Evolutionary conservation across 2,888 invertebrate genomes (phyloP).

Genomic region (Trissolcus brochymenae): DNA sequence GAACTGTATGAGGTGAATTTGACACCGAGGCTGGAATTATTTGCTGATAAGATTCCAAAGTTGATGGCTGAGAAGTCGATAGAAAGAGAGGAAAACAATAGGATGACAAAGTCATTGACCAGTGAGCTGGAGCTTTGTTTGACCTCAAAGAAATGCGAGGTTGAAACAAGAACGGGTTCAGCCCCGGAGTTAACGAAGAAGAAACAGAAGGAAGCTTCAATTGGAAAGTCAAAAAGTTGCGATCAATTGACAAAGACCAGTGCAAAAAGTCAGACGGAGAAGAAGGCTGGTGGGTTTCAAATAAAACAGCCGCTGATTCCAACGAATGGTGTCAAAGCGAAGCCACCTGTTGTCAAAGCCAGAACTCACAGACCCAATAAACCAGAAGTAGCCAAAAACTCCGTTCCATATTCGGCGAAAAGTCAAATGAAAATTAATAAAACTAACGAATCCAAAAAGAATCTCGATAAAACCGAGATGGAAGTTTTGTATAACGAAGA

Average conservation of each 20-base stretch:
- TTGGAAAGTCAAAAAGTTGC: constrained; percentile 69
- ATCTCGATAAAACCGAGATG: constrained; percentile 64
- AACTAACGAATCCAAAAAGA: constrained; percentile 61
- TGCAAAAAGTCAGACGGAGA: constrained; percentile 15
- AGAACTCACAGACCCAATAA: constrained; percentile 53
- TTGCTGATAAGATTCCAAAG: constrained; percentile 73
- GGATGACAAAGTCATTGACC: constrained; percentile 27
- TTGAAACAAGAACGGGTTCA: constrained; percentile 47
- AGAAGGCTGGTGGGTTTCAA: constrained; percentile 15
- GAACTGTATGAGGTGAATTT: constrained; percentile 71
- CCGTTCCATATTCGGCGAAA: constrained; percentile 49
- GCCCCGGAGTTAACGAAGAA: constrained; percentile 56
- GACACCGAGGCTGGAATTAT: constrained; percentile 72
- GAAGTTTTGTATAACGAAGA: constrained; percentile 71
- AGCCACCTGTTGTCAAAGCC: constrained; percentile 58
- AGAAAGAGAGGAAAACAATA: constrained; percentile 57
- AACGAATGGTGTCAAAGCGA: constrained; percentile 61
- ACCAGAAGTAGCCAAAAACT: constrained; percentile 61
- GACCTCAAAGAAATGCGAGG: constrained; percentile 30
- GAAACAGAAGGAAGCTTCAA: constrained; percentile 58
- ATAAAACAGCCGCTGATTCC: constrained; percentile 46
- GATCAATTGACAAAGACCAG: constrained; percentile 68
- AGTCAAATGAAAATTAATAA: constrained; percentile 59
- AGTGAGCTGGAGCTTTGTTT: constrained; percentile 32
- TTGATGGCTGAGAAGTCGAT: constrained; percentile 70